These are phyloP conservation scores for Eclectus roratus DNA, from an alignment of 2,113 vertebrate genomes.

Conservation along the genomic window DNA sequence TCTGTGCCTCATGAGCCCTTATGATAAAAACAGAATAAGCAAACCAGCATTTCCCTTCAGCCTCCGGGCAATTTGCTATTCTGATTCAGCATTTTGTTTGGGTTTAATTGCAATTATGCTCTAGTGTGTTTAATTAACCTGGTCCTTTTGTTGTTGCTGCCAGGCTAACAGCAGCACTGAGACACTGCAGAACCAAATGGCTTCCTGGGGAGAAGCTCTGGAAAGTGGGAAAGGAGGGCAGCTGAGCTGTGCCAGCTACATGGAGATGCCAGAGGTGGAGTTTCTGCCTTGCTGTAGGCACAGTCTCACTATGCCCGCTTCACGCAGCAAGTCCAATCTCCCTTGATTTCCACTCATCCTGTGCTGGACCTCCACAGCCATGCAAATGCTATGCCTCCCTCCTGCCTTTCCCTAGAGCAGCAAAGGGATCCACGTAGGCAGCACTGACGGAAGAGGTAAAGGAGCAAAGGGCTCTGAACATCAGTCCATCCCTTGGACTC, in stretches of 20 bases:
- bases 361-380: background rate
- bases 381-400: background rate
- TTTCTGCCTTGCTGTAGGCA: background rate
- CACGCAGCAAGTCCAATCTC: background rate
- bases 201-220: background rate
- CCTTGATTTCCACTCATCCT: background rate
- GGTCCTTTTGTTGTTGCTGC: background rate
- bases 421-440: accelerated
- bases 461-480: background rate
- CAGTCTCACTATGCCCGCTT: background rate
- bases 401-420: background rate
- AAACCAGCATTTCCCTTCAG: background rate
- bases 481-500: background rate
- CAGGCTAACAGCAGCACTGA: background rate
- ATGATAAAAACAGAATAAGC: background rate
- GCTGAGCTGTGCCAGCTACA: background rate
- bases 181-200: background rate
- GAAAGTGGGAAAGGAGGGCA: background rate
- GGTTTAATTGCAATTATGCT: background rate
- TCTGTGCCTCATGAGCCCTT: background rate
- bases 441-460: background rate
- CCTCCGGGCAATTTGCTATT: background rate
- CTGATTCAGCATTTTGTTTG: conserved; percentile 10
- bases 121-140: background rate
- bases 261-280: background rate